Evolutionary conservation across 2,113 vertebrate species (phyloP).

Genomic region (Parotia lawesii): DNA sequence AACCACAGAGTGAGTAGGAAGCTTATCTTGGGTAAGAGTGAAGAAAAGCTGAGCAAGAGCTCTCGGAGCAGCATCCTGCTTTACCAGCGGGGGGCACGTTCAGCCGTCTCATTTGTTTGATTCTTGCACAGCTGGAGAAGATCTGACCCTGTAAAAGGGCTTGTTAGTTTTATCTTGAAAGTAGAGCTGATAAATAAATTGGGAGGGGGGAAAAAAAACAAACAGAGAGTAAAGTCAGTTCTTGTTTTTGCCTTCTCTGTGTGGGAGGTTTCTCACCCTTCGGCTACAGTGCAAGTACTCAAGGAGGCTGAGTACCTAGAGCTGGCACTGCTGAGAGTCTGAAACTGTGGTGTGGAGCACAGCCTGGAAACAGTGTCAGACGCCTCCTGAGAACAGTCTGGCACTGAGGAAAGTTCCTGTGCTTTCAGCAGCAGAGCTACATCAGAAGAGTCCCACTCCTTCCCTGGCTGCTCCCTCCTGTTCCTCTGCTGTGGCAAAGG

Average conservation of each 20-base stretch:
- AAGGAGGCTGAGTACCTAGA: neutral
- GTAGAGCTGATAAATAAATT: neutral
- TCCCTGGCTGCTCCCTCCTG: neutral
- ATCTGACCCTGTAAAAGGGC: neutral
- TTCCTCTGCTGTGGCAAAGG: neutral
- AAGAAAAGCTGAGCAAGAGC: neutral
- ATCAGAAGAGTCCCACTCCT: neutral
- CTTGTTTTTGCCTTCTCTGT: neutral
- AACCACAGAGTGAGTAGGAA: neutral
- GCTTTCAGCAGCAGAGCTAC: neutral
- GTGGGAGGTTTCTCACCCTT: neutral
- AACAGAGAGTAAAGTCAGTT: neutral
- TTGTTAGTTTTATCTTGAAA: neutral
- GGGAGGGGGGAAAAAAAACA: rapidly evolving
- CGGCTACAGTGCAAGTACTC: neutral
- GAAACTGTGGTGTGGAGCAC: neutral
- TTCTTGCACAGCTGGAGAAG: neutral
- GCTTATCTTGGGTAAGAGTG: neutral
- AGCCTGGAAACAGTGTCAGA: neutral
- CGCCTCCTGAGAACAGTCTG: neutral
- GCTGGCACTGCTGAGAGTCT: neutral
- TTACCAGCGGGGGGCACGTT: neutral
- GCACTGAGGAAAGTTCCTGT: neutral
- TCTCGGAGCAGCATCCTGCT: neutral
- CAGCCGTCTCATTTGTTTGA: neutral